Evolutionary conservation across 2,113 vertebrate species (phyloP).

Genomic region (Halichoeres trimaculatus): DNA sequence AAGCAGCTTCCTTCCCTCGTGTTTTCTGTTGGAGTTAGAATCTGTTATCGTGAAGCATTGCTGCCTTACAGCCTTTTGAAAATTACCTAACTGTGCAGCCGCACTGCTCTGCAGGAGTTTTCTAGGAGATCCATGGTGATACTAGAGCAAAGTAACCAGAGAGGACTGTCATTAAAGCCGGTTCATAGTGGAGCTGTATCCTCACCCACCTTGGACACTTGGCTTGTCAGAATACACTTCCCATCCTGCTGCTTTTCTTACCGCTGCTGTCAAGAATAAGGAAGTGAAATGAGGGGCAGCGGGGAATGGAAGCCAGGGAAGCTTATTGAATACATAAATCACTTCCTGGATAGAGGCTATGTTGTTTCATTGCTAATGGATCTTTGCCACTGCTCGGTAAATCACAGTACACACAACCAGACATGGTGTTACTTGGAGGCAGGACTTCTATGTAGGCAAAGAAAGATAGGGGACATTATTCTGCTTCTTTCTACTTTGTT

Average conservation of each 20-base stretch:
- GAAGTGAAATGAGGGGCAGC: slow-evolving; percentile 58
- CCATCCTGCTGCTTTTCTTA: slow-evolving; percentile 51
- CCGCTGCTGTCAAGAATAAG: slow-evolving; percentile 64
- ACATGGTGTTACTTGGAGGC: slow-evolving; percentile 35
- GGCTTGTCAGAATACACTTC: slow-evolving; percentile 45
- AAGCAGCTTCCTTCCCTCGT: not conserved
- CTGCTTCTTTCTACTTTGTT: slow-evolving; percentile 45
- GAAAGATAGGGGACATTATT: slow-evolving; percentile 42
- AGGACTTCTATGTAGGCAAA: slow-evolving; percentile 33
- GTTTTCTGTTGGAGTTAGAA: not conserved
- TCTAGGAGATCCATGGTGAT: not conserved
- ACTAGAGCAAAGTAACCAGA: slow-evolving; percentile 19
- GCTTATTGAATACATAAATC: slow-evolving; percentile 79
- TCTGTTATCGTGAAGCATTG: slow-evolving; percentile 10
- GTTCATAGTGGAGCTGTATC: slow-evolving; percentile 14
- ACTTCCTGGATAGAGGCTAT: slow-evolving; percentile 69
- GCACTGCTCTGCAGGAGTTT: not conserved
- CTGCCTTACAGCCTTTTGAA: not conserved
- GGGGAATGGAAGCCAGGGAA: slow-evolving; percentile 64
- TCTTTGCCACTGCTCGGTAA: slow-evolving; percentile 63
- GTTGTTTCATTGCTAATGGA: slow-evolving; percentile 76
- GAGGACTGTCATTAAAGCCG: slow-evolving; percentile 26
- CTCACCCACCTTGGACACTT: slow-evolving; percentile 41
- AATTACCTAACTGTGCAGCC: not conserved
- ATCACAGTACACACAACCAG: slow-evolving; percentile 58